These are phyloP conservation scores for Percopsis transmontana DNA, from an alignment of 2,113 vertebrate species.

Conservation along the genomic window DNA sequence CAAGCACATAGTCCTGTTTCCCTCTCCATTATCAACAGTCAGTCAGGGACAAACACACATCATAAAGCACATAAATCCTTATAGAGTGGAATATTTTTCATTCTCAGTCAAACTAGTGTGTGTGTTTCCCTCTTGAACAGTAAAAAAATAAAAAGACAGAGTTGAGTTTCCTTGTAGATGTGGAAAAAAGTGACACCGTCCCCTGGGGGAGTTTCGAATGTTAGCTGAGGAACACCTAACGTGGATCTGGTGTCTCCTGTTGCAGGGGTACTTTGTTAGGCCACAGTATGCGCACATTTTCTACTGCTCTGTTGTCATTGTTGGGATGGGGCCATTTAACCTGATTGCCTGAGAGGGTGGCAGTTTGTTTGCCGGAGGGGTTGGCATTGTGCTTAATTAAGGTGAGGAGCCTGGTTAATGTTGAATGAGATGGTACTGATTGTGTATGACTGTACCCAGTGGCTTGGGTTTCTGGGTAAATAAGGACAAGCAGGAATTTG, in stretches of 20 bases:
- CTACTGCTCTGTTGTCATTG: conserved; percentile 62
- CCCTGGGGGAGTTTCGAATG: conserved; percentile 51
- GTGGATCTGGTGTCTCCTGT: conserved; percentile 64
- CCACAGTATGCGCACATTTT: conserved; percentile 44
- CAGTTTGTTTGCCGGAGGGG: conserved; percentile 18
- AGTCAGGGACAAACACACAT: neutral
- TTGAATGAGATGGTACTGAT: conserved; percentile 60
- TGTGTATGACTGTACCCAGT: conserved; percentile 35
- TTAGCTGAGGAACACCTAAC: conserved; percentile 56
- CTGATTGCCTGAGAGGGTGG: conserved; percentile 51
- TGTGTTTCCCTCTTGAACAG: neutral
- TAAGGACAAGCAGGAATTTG: conserved; percentile 27
- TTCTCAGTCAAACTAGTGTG: conserved; percentile 19
- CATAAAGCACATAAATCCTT: neutral
- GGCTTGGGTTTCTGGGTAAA: conserved; percentile 51
- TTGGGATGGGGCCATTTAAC: conserved; percentile 66
- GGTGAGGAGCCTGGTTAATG: conserved; percentile 45
- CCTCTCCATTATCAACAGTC: neutral
- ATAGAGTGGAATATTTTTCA: conserved; percentile 24
- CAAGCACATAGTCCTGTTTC: neutral
- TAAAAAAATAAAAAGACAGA: conserved; percentile 9
- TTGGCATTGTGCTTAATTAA: conserved; percentile 34
- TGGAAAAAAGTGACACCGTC: conserved; percentile 60
- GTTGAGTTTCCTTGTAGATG: conserved; percentile 60
- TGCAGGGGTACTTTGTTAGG: conserved; percentile 61